Evolutionary conservation across 1,140 invertebrate genomes (phyloP).

Genomic region (Orussus abietinus): DNA sequence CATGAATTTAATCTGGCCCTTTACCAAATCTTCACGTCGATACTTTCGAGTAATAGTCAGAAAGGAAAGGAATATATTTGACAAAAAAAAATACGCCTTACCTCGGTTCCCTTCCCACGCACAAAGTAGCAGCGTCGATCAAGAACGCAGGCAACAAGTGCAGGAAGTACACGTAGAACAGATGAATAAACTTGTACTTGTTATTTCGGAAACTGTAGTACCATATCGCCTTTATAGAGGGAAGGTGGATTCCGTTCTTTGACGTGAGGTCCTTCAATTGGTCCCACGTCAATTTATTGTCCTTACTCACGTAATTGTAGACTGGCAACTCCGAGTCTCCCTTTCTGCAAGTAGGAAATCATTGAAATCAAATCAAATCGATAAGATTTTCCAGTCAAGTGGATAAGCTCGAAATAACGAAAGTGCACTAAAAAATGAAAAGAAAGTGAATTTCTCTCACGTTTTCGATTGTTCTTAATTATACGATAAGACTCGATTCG

Average conservation of each 20-base stretch:
- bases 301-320: slow-evolving; percentile 50
- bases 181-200: slow-evolving; percentile 50
- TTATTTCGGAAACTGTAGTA: slow-evolving; percentile 57
- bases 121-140: slow-evolving; percentile 59
- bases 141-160: slow-evolving; percentile 67
- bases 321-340: slow-evolving; percentile 51
- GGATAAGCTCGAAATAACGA: too few relatives aligned
- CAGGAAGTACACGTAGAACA: slow-evolving; percentile 52
- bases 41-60: neutral
- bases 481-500: too few relatives aligned
- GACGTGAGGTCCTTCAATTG: slow-evolving; percentile 43
- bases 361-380: too few relatives aligned
- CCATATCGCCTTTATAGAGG: slow-evolving; percentile 52
- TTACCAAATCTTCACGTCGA: too few relatives aligned
- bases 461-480: too few relatives aligned
- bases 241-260: slow-evolving; percentile 43
- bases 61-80: neutral
- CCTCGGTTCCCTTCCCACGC: slow-evolving; percentile 58
- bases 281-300: slow-evolving; percentile 49
- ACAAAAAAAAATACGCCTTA: slow-evolving; percentile 32
- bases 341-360: too few relatives aligned
- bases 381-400: too few relatives aligned
- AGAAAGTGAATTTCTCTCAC: too few relatives aligned
- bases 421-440: too few relatives aligned
- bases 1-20: too few relatives aligned